Evolutionary conservation across 1,140 invertebrate genomes (phyloP), one percentile per base, ranked within the genome.

Genomic region (Phthorimaea operculella): DNA sequence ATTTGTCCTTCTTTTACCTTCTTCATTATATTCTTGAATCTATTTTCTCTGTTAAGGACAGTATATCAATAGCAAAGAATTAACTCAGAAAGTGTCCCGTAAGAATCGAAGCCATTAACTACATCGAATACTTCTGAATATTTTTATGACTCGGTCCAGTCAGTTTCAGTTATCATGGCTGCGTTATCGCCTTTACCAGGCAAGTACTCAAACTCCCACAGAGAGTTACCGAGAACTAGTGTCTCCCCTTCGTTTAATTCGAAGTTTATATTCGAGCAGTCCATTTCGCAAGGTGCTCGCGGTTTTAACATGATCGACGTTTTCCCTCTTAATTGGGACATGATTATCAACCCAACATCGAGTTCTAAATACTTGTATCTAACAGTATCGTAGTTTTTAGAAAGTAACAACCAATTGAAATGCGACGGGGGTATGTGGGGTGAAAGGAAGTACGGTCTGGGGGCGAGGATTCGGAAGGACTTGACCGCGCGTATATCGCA

Each of bases 391-490:
- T 94, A 95, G 59, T 93, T 89, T 21, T 90, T 91, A 0, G 92
- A 94, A 77, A 95, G 88, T 0, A 95, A 75, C 5, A 96, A 82
- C 93, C 93, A 95, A 70, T 93, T 95, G 62, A 92, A 92, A 60
- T 93, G 90, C 0, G 91, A 90, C 5, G 93, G 90, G 34, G 92
- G 91, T 2, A 94, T 89, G 51, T 91, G 90, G 16, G 90, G 88
- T 1, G 93, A 92, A 0, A 95, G 74, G 72, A 94, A 93, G 57
- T 92, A 92, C 0, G 93, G 93, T 17, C 92, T 82, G 18, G 90
- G 88, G 42, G 92, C 92, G 44, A 92, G 88, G 44, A 90, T 88
- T 15, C 92, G 77, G 6, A 93, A 85, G 0, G 89, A 89, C 74
- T 93, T 94, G 0, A 94, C 92, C 0, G 91, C 91, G 54, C 90